Percentiles rank a stretch among this genome's conserved stretches.
Conservation (phyloP, 2,113 vertebrate genomes). For the Pachypanchax playfairii region DNA sequence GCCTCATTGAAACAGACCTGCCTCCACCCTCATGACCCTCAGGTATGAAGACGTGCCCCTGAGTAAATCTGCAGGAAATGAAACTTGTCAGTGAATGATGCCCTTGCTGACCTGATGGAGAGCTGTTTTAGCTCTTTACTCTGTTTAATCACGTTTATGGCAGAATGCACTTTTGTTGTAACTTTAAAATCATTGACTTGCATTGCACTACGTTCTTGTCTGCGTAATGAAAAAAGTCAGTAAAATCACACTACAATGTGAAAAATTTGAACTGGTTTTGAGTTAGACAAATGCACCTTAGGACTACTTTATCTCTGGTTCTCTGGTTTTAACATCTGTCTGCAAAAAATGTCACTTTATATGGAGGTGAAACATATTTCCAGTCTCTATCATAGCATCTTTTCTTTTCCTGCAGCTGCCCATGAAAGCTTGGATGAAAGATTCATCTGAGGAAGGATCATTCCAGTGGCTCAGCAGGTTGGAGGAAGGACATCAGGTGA, state of each 20-base stretch:
- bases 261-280: too few species aligned
- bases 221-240: too few species aligned
- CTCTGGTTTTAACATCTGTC: neutral
- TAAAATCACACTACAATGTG: too few species aligned
- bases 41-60: conserved; percentile 76
- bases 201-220: too few species aligned
- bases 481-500: conserved; percentile 84
- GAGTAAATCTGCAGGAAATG: conserved; percentile 11
- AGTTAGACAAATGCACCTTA: too few species aligned
- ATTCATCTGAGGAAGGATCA: conserved; percentile 57
- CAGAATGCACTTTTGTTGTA: too few species aligned
- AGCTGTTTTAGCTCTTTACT: too few species aligned
- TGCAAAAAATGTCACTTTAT: neutral
- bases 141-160: neutral
- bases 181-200: too few species aligned
- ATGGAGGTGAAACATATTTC: neutral
- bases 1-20: conserved; percentile 83
- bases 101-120: neutral
- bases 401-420: conserved; percentile 74
- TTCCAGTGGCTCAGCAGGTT: conserved; percentile 87
- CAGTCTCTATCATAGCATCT: neutral
- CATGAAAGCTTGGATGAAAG: conserved; percentile 84
- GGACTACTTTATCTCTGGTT: neutral
- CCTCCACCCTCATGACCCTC: conserved; percentile 77
- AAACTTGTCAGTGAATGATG: conserved; percentile 8